Percentiles rank a stretch among this genome's conserved stretches.
These are phyloP conservation scores for Lutraria lutraria DNA, from an alignment of 2,888 invertebrate species.

Conservation along the genomic window DNA sequence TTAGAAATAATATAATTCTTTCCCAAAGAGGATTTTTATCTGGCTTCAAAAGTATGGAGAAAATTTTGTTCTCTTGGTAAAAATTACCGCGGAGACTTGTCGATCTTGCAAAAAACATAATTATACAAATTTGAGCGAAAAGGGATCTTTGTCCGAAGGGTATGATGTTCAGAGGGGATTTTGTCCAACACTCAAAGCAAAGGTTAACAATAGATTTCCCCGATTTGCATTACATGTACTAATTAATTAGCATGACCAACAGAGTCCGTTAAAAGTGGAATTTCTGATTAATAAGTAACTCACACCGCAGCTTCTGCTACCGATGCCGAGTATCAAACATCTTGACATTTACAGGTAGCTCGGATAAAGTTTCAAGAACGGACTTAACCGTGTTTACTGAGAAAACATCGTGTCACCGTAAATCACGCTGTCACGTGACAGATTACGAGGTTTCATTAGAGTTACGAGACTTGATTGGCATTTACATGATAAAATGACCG, in stretches of 20 bases:
- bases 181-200: too few relatives aligned
- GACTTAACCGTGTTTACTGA: conserved; percentile 32
- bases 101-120: too few relatives aligned
- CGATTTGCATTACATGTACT: not conserved
- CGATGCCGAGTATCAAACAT: not conserved
- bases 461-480: conserved; percentile 48
- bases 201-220: too few relatives aligned
- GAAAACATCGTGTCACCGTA: conserved; percentile 54
- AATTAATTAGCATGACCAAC: not conserved
- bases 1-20: too few relatives aligned
- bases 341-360: conserved; percentile 13
- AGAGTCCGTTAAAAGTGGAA: not conserved
- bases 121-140: too few relatives aligned
- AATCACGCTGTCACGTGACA: conserved; percentile 53
- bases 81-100: too few relatives aligned
- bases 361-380: conserved; percentile 14
- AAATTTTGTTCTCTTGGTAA: too few relatives aligned
- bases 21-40: too few relatives aligned
- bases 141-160: too few relatives aligned
- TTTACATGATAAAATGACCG: conserved; percentile 39
- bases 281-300: not conserved
- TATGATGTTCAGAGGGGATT: too few relatives aligned
- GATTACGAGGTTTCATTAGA: conserved; percentile 43
- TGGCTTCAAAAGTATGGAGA: too few relatives aligned
- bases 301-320: not conserved